A percentile compares a stretch with the other conserved stretches of the same genome.
Evolutionary conservation across 2,113 vertebrate species (phyloP).

Genomic region (human): DNA sequence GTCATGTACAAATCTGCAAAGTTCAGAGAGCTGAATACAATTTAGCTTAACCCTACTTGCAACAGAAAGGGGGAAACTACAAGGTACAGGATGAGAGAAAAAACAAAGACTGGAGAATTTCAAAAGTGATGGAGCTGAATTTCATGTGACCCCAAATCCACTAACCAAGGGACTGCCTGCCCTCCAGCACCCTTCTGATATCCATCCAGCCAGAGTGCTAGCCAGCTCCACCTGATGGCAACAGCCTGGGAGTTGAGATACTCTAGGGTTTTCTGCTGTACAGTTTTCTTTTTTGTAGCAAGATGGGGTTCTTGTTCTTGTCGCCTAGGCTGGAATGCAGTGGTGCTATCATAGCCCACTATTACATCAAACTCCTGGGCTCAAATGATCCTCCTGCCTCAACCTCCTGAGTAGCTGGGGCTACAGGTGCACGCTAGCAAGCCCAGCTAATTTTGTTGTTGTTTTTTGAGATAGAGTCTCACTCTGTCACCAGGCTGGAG

Average conservation of each 20-base stretch:
- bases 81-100: not conserved
- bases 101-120: constrained; percentile 24
- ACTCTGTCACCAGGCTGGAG: no score
- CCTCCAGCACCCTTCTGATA: not conserved
- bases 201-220: not conserved
- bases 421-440: no score
- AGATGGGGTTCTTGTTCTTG: no score
- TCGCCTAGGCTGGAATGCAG: no score
- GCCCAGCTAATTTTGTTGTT: no score
- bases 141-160: not conserved
- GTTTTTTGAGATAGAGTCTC: no score
- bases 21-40: not conserved
- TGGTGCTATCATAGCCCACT: no score
- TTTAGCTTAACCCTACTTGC: not conserved
- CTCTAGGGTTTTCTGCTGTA: not conserved
- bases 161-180: not conserved
- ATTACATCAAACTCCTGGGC: no score
- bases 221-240: not conserved
- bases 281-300: no score
- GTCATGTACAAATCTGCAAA: not conserved
- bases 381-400: no score
- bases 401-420: no score
- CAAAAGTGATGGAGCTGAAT: not conserved
- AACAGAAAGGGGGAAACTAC: not conserved
- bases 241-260: not conserved